A percentile compares a stretch with the other conserved stretches of the same genome.
Conservation (phyloP, 2,888 invertebrate genomes). For the Andrena dorsata region DNA sequence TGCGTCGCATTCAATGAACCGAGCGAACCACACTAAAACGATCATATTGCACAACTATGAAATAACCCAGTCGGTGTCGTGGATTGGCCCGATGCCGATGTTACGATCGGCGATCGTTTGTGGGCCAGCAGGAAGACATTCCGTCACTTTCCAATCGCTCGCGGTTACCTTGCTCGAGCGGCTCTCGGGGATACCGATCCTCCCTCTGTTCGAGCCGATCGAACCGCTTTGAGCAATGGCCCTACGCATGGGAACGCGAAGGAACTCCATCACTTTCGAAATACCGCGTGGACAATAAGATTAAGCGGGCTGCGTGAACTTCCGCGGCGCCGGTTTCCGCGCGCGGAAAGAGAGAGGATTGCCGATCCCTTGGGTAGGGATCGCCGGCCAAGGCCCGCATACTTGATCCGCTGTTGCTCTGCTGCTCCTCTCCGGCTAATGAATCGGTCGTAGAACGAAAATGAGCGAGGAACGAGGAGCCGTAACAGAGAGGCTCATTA, state of each 20-base stretch:
- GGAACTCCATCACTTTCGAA: conserved; percentile 56
- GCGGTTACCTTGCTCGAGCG: conserved; percentile 15
- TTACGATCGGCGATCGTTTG: conserved; percentile 23
- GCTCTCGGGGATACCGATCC: background rate
- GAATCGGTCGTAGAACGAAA: conserved; percentile 77
- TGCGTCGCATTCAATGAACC: conserved; percentile 3
- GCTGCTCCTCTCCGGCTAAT: conserved; percentile 58
- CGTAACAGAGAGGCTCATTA: conserved; percentile 83
- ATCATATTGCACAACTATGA: conserved; percentile 42
- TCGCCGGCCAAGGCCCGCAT: background rate
- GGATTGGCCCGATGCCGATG: background rate
- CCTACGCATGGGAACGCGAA: conserved; percentile 3
- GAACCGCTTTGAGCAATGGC: background rate
- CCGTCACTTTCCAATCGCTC: conserved; percentile 33
- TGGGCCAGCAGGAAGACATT: conserved; percentile 22
- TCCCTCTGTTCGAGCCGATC: background rate
- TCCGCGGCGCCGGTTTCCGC: conserved; percentile 27
- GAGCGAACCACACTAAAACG: conserved; percentile 14
- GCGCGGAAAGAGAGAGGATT: conserved; percentile 59
- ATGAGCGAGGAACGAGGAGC: conserved; percentile 70
- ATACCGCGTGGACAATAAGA: conserved; percentile 26
- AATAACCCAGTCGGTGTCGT: conserved; percentile 33
- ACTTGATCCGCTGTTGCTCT: background rate
- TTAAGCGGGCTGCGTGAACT: conserved; percentile 28
- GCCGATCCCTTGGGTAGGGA: background rate